Percentiles rank a stretch among this genome's conserved stretches.
phyloP scores from a whole-genome alignment of 1,140 invertebrate species.

The Neelides sp. region DNA sequence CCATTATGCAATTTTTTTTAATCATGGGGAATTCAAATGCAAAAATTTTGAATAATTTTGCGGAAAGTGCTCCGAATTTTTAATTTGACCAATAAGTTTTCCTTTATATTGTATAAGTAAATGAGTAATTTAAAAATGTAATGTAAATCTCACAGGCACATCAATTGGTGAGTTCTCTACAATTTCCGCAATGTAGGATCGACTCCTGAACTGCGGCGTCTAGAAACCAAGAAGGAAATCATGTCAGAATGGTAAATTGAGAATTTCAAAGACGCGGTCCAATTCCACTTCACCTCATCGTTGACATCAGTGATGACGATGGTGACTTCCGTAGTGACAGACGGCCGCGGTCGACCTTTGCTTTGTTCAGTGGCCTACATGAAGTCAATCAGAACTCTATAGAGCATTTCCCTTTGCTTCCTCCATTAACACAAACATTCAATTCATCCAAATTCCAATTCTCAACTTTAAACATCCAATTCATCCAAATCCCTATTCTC shows the following conservation, averaged over 20 bases:
- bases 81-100: too few relatives aligned
- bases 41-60: too few relatives aligned
- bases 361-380: slow-evolving; percentile 55
- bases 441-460: too few relatives aligned
- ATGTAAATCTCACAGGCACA: slow-evolving; percentile 76
- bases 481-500: too few relatives aligned
- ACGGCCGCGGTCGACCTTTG: slow-evolving; percentile 50
- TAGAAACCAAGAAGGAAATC: neutral
- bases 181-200: slow-evolving; percentile 70
- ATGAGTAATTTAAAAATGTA: too few relatives aligned
- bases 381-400: slow-evolving; percentile 9
- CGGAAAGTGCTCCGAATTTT: too few relatives aligned
- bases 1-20: too few relatives aligned
- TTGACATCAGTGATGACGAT: slow-evolving; percentile 89
- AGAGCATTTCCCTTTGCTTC: too few relatives aligned
- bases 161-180: slow-evolving; percentile 82
- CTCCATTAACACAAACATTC: slow-evolving; percentile 31
- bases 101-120: too few relatives aligned
- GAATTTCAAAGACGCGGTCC: neutral
- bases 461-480: too few relatives aligned
- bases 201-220: slow-evolving; percentile 65
- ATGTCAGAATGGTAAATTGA: neutral
- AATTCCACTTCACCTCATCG: slow-evolving; percentile 49
- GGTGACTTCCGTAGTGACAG: slow-evolving; percentile 74
- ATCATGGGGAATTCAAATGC: too few relatives aligned